Conservation (phyloP, 2,797 vertebrate genomes). For the Oceanodroma leucorhoa region DNA sequence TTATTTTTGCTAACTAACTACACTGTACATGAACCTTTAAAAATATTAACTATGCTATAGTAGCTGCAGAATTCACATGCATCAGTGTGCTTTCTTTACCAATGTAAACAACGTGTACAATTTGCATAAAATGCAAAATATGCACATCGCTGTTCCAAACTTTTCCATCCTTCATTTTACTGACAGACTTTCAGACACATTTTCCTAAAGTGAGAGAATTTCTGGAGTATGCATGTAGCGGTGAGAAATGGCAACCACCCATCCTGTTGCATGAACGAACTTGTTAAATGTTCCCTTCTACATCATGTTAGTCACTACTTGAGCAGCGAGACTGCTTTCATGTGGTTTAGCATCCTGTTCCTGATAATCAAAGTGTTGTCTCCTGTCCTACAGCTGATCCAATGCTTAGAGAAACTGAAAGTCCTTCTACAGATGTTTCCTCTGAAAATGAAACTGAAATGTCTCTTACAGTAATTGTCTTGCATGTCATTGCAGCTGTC, state of each 20-base stretch:
- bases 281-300: conserved; percentile 32
- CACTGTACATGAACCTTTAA: background rate
- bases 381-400: conserved; percentile 5
- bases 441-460: conserved; percentile 57
- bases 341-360: conserved; percentile 54
- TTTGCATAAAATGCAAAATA: background rate
- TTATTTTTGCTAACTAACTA: background rate
- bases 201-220: conserved; percentile 24
- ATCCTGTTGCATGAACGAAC: background rate
- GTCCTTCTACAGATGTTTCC: conserved; percentile 27
- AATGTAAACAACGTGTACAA: background rate
- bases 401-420: conserved; percentile 22
- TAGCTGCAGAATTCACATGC: background rate
- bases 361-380: background rate
- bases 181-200: conserved; percentile 10
- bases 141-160: background rate
- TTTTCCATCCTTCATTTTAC: background rate
- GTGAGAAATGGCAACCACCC: conserved; percentile 28
- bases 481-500: background rate
- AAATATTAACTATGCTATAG: background rate
- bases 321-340: background rate
- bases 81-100: background rate
- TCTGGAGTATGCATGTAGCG: background rate
- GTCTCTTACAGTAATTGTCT: background rate
- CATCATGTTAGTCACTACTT: conserved; percentile 31